Base-by-base conservation (phyloP, 2,888 invertebrate genomes). In the Napeogenes inachia region DNA sequence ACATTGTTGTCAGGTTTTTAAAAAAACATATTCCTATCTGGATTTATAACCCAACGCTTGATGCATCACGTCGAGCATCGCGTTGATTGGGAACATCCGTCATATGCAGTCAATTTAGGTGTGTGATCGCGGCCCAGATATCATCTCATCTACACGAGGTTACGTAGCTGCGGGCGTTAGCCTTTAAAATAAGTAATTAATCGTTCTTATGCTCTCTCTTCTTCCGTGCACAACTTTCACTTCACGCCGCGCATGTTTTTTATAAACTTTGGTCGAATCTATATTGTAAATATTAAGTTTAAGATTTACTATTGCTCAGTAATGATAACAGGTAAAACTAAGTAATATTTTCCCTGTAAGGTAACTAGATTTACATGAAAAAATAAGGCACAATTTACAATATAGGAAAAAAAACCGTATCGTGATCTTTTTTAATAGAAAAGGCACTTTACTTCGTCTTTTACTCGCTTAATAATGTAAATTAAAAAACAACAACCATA, bases 11-110 rank as follows among this genome's bases (percentile, higher is more conserved):
- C 21, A 21, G 21, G 21, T 21, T 32, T 53, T n/a, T 32, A 13
- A 57, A 46, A 32, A 33, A 13, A 57, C 33, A 32, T 13, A n/a
- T 33, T n/a, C 57, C 38, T 62, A 21, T 21, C 42, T 65, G 62
- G 56, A 63, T 60, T 60, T 13, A 68, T 66, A 46, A 68, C 63
- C 59, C 57, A 54, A 55, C 63, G 54, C 60, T 30, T 35, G 21
- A 21, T 57, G 61, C 61, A 63, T 60, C 30, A 13, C 59, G 38
- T 62, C 66, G 46, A 57, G 59, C 57, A 55, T 61, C 65, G 64
- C 61, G 62, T 66, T 73, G 74, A 75, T 74, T 75, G 73, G 64
- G 62, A 71, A 70, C 73, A 72, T 75, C 74, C 75, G 73, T 68
- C 64, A 68, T 61, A 67, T 61, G 66, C 70, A 70, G 64, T 67